phyloP scores from a whole-genome alignment of 1,140 invertebrate species.

The Cydia strobilella region DNA sequence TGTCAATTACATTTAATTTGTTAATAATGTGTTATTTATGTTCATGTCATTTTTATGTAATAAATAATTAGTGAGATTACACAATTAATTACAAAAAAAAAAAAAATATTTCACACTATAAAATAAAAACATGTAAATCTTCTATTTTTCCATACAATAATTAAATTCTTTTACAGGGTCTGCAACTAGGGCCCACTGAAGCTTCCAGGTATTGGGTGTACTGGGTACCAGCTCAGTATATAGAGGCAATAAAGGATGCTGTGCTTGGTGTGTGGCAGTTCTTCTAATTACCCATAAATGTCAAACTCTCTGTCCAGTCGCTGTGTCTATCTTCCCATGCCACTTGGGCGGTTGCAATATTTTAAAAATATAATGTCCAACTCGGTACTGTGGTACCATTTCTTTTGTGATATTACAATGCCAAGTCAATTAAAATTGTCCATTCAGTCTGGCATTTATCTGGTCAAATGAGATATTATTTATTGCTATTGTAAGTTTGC shows the following conservation, averaged over 20 bases:
- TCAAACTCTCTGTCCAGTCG: slow-evolving; percentile 44
- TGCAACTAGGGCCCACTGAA: slow-evolving; percentile 93
- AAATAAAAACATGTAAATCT: too few relatives aligned
- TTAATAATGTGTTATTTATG: too few relatives aligned
- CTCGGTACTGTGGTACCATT: slow-evolving; percentile 54
- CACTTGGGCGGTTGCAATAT: slow-evolving; percentile 73
- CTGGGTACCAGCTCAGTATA: slow-evolving; percentile 96
- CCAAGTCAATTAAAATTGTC: slow-evolving; percentile 77
- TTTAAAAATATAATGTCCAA: slow-evolving; percentile 47
- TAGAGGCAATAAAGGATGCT: slow-evolving; percentile 95
- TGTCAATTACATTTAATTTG: slow-evolving; percentile 57
- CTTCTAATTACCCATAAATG: slow-evolving; percentile 79
- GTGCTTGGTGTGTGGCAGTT: slow-evolving; percentile 94
- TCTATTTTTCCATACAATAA: neutral
- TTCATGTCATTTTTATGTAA: too few relatives aligned
- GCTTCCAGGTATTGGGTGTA: slow-evolving; percentile 96
- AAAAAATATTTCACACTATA: too few relatives aligned
- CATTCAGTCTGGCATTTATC: slow-evolving; percentile 72
- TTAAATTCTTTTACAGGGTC: slow-evolving; percentile 81
- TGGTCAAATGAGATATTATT: slow-evolving; percentile 70
- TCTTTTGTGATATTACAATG: slow-evolving; percentile 72
- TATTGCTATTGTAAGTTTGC: slow-evolving; percentile 68
- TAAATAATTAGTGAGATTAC: too few relatives aligned
- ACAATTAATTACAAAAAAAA: too few relatives aligned
- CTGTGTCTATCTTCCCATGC: slow-evolving; percentile 57